A percentile compares a stretch with the other conserved stretches of the same genome.
These are phyloP conservation scores for Darevskia mixta DNA, from an alignment of 2,797 vertebrate genomes.

Conservation along the genomic window DNA sequence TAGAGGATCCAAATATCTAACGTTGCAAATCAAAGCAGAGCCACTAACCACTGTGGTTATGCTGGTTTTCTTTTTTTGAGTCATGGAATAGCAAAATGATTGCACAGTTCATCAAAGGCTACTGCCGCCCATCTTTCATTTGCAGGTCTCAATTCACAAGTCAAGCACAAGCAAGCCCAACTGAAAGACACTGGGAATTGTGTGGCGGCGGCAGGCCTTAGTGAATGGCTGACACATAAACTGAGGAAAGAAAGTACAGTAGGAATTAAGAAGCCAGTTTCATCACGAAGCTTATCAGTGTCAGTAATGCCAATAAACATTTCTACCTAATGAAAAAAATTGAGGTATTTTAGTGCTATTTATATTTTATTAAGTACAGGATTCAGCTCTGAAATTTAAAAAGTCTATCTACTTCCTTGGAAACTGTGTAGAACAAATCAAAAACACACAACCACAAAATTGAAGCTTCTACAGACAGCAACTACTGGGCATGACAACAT, in stretches of 20 bases:
- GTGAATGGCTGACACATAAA: constrained; percentile 37
- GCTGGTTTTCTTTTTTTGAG: constrained; percentile 60
- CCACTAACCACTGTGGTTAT: constrained; percentile 64
- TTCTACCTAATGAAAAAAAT: constrained; percentile 78
- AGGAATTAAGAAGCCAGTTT: constrained; percentile 73
- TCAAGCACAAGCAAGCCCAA: not conserved
- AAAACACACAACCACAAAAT: constrained; percentile 71
- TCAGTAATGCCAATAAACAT: constrained; percentile 75
- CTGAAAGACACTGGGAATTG: not conserved
- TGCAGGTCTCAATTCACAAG: not conserved
- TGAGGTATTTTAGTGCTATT: constrained; percentile 87
- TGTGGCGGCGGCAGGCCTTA: not conserved
- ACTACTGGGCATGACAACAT: constrained; percentile 68
- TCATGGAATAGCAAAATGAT: constrained; percentile 39
- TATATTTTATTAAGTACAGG: constrained; percentile 82
- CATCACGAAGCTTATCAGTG: constrained; percentile 66
- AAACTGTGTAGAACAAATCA: constrained; percentile 68
- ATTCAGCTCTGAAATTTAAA: constrained; percentile 75
- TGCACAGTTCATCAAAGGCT: not conserved
- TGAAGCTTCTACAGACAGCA: constrained; percentile 67
- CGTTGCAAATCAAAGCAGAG: constrained; percentile 69
- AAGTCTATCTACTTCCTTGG: constrained; percentile 75
- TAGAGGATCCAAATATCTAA: constrained; percentile 67
- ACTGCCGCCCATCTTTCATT: not conserved
- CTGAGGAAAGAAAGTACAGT: constrained; percentile 65